Conservation (phyloP, 1,140 invertebrate genomes). For the Caenorhabditis tropicalis region DNA sequence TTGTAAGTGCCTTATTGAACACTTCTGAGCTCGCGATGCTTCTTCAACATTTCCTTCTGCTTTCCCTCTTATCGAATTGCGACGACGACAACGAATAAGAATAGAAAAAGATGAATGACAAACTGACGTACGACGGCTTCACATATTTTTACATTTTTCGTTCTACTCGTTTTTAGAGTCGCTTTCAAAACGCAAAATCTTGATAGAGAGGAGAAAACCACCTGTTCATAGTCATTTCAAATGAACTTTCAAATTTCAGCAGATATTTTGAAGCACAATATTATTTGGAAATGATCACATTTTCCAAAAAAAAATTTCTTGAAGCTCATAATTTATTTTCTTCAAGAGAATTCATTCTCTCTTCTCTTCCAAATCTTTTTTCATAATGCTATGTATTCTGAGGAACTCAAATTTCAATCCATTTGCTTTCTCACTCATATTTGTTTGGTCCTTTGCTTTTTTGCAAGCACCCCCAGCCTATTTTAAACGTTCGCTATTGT, state of each 20-base stretch:
- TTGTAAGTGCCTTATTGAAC: not conserved
- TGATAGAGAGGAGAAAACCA: too few relatives aligned
- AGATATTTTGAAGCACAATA: too few relatives aligned
- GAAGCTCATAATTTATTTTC: too few relatives aligned
- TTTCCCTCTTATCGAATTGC: constrained; percentile 14
- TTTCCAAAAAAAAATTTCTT: too few relatives aligned
- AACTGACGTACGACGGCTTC: constrained; percentile 32
- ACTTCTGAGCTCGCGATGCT: constrained; percentile 13
- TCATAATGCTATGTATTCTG: constrained; percentile 12
- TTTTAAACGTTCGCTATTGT: constrained; percentile 5
- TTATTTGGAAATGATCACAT: too few relatives aligned
- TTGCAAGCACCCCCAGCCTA: not conserved
- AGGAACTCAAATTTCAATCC: constrained; percentile 44
- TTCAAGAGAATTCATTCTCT: not conserved
- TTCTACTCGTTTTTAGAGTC: not conserved
- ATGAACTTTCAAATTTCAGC: too few relatives aligned
- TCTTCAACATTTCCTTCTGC: constrained; percentile 5
- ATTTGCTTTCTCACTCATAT: not conserved
- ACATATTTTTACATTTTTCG: constrained; percentile 27
- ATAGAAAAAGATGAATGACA: not conserved
- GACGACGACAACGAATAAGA: constrained; percentile 16
- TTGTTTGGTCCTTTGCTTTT: not conserved
- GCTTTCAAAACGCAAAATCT: too few relatives aligned
- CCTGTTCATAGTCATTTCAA: too few relatives aligned
- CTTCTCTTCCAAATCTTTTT: not conserved